These are phyloP conservation scores for Parnassius mnemosyne DNA, from an alignment of 2,888 invertebrate species.

Conservation along the genomic window DNA sequence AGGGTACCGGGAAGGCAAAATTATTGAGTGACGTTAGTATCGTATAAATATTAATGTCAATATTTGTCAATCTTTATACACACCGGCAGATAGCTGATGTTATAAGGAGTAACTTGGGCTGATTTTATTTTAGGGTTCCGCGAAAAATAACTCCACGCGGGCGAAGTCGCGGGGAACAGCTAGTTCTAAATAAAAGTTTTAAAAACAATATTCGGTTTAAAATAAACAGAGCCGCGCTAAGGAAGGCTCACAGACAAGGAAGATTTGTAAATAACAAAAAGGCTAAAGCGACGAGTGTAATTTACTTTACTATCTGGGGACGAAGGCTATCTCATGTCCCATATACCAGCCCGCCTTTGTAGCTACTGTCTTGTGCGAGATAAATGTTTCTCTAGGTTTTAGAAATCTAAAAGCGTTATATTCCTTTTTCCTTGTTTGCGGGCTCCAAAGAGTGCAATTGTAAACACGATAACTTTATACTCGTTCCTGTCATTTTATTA, in stretches of 20 bases:
- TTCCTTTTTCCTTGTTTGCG: slow-evolving; percentile 6
- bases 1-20: too few species aligned
- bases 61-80: too few species aligned
- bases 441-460: background rate
- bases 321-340: slow-evolving; percentile 8
- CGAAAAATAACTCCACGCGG: too few species aligned
- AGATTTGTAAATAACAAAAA: background rate
- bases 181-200: background rate
- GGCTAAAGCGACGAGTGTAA: background rate
- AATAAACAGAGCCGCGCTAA: background rate
- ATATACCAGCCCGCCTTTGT: slow-evolving; percentile 13
- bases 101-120: too few species aligned
- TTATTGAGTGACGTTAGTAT: too few species aligned
- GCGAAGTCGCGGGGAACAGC: too few species aligned
- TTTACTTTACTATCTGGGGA: slow-evolving; percentile 10
- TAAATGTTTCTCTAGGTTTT: slow-evolving; percentile 16
- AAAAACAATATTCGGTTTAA: background rate
- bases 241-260: background rate
- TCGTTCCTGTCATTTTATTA: too few species aligned
- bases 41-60: too few species aligned
- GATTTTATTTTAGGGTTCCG: too few species aligned
- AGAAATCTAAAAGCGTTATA: slow-evolving; percentile 7
- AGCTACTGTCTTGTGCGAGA: slow-evolving; percentile 4
- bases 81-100: too few species aligned
- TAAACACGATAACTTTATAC: background rate